A percentile compares a stretch with the other conserved stretches of the same genome.
These are phyloP conservation scores for Mythimna vitellina DNA, from an alignment of 2,888 invertebrate species.

Conservation along the genomic window DNA sequence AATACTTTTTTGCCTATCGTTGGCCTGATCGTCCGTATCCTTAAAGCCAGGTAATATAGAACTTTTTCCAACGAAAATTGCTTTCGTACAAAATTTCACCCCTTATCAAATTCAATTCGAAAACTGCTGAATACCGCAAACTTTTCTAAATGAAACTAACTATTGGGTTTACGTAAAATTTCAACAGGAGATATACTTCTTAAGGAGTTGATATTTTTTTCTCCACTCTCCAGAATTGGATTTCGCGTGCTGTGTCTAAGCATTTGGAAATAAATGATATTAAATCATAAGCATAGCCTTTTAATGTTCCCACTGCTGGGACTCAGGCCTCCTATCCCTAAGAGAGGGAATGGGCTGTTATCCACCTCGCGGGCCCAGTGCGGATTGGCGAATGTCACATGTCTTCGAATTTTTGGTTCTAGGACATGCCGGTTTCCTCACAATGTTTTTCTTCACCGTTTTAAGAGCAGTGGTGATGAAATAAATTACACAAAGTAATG, in stretches of 20 bases:
- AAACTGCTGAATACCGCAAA: slow-evolving; percentile 72
- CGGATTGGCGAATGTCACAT: too few species aligned
- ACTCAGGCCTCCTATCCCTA: too few species aligned
- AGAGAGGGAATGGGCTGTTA: too few species aligned
- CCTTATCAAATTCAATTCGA: slow-evolving; percentile 79
- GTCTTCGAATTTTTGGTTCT: too few species aligned
- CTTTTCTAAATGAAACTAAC: slow-evolving; percentile 70
- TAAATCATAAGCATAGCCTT: too few species aligned
- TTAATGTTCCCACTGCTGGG: too few species aligned
- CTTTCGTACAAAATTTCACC: slow-evolving; percentile 76
- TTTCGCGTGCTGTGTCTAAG: neutral
- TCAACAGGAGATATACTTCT: slow-evolving; percentile 54
- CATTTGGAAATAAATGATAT: neutral
- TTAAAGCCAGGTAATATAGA: slow-evolving; percentile 73
- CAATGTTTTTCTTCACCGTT: too few species aligned
- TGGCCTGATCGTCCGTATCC: slow-evolving; percentile 70
- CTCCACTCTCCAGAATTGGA: slow-evolving; percentile 29
- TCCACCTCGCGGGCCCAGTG: too few species aligned
- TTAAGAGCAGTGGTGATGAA: too few species aligned
- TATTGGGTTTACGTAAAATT: slow-evolving; percentile 68
- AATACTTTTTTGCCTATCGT: slow-evolving; percentile 70
- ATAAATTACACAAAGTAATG: too few species aligned
- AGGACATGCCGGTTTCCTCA: too few species aligned
- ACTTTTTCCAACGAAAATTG: slow-evolving; percentile 74
- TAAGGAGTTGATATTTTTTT: slow-evolving; percentile 42